These are phyloP conservation scores for Machaerirhynchus nigripectus DNA, from an alignment of 2,113 vertebrate genomes.

Conservation along the genomic window DNA sequence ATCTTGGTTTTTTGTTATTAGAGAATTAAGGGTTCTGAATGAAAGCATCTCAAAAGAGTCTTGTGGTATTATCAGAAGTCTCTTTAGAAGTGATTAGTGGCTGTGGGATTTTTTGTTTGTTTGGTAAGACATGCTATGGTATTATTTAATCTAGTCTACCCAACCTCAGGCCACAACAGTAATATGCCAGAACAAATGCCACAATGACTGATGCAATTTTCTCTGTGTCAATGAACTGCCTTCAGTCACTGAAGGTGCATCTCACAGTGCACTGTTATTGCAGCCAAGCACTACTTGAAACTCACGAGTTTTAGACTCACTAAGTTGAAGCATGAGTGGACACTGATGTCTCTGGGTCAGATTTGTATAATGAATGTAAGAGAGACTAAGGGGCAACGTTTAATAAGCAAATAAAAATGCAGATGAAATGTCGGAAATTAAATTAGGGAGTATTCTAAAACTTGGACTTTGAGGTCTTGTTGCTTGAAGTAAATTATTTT, in stretches of 20 bases:
- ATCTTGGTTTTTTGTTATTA: slow-evolving; percentile 27
- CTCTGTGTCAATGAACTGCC: not conserved
- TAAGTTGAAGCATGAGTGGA: not conserved
- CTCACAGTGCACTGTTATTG: not conserved
- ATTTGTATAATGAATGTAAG: not conserved
- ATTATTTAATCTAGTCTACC: not conserved
- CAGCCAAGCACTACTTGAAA: not conserved
- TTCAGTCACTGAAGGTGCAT: not conserved
- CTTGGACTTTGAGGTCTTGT: not conserved
- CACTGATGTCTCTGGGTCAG: not conserved
- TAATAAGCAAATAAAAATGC: not conserved
- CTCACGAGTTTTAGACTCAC: rapidly evolving
- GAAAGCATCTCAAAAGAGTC: not conserved
- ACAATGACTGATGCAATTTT: not conserved
- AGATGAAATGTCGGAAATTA: not conserved
- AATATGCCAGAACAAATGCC: not conserved
- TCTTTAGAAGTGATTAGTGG: not conserved
- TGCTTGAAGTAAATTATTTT: not conserved
- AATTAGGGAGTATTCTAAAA: not conserved
- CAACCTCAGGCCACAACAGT: not conserved
- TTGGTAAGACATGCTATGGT: not conserved
- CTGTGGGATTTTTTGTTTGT: not conserved
- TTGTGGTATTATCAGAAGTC: not conserved
- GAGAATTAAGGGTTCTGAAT: not conserved
- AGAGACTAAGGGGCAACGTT: not conserved